These are phyloP conservation scores for Leiothrix lutea DNA, from an alignment of 2,113 vertebrate species.

Conservation along the genomic window DNA sequence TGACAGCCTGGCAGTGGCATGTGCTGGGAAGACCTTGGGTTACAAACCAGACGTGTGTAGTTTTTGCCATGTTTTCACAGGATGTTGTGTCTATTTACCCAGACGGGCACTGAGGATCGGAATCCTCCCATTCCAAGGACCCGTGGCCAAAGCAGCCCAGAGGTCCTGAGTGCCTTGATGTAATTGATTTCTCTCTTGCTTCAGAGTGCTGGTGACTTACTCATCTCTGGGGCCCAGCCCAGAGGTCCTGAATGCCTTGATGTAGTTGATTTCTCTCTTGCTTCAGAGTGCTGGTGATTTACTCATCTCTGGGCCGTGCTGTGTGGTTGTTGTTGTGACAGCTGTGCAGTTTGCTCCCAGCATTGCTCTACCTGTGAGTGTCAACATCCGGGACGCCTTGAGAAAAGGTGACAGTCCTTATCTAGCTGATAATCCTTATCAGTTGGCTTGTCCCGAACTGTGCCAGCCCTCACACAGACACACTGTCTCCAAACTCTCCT, in stretches of 20 bases:
- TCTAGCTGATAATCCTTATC: no score
- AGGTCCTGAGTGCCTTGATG: not conserved
- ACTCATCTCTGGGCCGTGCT: not conserved
- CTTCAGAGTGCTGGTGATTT: not conserved
- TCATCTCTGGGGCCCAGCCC: not conserved
- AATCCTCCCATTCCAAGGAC: not conserved
- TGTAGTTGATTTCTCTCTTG: not conserved
- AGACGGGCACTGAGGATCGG: not conserved
- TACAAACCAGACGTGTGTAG: not conserved
- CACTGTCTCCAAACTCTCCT: not conserved
- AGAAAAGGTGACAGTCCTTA: not conserved
- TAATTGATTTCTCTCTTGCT: not conserved
- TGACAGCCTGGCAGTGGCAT: rapidly evolving
- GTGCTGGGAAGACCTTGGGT: not conserved
- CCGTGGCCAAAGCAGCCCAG: not conserved
- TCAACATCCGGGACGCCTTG: not conserved
- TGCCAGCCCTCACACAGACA: not conserved
- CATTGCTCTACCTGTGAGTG: not conserved
- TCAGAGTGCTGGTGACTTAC: not conserved
- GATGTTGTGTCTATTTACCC: not conserved
- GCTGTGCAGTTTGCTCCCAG: not conserved
- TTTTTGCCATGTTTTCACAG: not conserved
- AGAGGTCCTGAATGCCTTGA: not conserved
- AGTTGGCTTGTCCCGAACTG: rapidly evolving
- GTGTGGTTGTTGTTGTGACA: not conserved